Conservation (phyloP, 2,888 invertebrate species). For the Gastrophysa polygoni region DNA sequence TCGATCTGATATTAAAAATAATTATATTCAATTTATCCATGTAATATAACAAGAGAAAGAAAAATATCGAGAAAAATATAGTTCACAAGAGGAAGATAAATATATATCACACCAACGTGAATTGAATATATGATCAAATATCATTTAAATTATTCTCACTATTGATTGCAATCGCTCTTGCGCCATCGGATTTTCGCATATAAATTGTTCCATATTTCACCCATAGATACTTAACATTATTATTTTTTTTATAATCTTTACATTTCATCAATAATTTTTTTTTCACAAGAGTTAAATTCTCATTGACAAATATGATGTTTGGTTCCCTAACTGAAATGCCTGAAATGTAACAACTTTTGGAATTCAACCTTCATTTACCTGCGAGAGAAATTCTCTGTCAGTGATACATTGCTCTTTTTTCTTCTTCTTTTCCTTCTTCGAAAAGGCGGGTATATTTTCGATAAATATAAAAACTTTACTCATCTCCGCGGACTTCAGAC, state of each 20-base stretch:
- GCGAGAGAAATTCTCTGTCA: too few species aligned
- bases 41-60: too few species aligned
- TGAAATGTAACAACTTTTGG: too few species aligned
- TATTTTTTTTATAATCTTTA: neutral
- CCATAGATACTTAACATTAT: neutral
- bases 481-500: too few species aligned
- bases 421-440: too few species aligned
- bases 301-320: neutral
- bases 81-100: neutral
- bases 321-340: neutral
- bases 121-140: neutral
- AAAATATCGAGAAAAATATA: too few species aligned
- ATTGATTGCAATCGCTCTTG: neutral
- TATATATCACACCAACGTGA: neutral
- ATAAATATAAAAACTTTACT: too few species aligned
- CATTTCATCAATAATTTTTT: neutral
- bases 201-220: neutral
- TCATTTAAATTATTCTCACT: neutral
- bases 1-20: neutral
- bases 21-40: neutral
- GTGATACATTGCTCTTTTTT: too few species aligned
- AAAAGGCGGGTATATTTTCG: too few species aligned
- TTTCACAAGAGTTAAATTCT: neutral
- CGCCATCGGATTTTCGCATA: neutral
- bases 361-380: too few species aligned